phyloP scores from a whole-genome alignment of 2,113 vertebrate species.

The Macquaria australasica region DNA sequence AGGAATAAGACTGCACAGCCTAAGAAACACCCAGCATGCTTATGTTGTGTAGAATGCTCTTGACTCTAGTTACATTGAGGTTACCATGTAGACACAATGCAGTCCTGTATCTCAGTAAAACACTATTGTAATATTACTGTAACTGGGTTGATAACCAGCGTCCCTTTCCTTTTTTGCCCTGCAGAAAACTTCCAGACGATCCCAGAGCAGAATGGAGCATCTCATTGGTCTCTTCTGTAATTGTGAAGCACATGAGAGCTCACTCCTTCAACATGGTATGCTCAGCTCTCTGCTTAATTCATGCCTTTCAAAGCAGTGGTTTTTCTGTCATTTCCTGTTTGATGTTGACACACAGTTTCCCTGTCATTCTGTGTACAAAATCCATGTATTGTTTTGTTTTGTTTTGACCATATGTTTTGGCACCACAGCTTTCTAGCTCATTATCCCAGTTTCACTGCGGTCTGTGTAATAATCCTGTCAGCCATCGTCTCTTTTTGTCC shows the following conservation, averaged over 20 bases:
- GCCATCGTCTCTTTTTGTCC: constrained; percentile 54
- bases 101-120: background rate
- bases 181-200: constrained; percentile 92
- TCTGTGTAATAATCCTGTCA: constrained; percentile 58
- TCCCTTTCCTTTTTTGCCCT: constrained; percentile 59
- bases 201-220: constrained; percentile 90
- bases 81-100: constrained; percentile 5
- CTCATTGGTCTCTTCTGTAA: constrained; percentile 79
- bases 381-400: constrained; percentile 37
- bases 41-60: background rate
- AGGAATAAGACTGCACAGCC: constrained; percentile 1
- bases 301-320: constrained; percentile 21
- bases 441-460: constrained; percentile 49
- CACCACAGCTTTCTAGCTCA: constrained; percentile 34
- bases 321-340: constrained; percentile 52
- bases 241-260: constrained; percentile 84
- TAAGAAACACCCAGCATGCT: background rate
- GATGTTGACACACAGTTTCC: constrained; percentile 17
- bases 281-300: background rate
- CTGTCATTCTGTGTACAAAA: constrained; percentile 23
- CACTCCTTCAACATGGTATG: constrained; percentile 89
- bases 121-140: background rate
- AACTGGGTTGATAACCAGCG: constrained; percentile 19
- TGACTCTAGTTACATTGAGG: background rate
- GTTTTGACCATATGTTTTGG: constrained; percentile 48